phyloP scores from a whole-genome alignment of 2,888 invertebrate genomes.

The Heliconius cydno region DNA sequence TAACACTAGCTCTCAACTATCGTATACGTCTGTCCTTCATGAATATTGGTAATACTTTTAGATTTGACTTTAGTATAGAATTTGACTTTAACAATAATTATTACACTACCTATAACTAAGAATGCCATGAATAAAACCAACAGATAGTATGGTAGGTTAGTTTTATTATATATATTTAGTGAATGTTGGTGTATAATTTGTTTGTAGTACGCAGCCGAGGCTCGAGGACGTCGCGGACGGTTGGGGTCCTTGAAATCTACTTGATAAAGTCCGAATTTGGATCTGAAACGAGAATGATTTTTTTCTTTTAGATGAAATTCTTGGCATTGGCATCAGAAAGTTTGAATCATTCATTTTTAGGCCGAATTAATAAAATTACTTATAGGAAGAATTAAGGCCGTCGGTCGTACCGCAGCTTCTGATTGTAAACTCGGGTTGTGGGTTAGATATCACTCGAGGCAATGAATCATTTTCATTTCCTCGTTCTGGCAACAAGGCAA shows the following conservation, averaged over 20 bases:
- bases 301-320: no score
- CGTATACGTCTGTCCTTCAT: neutral
- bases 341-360: no score
- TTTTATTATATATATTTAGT: conserved; percentile 1
- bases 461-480: no score
- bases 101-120: neutral
- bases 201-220: neutral
- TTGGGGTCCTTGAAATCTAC: conserved; percentile 1
- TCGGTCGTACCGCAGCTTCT: no score
- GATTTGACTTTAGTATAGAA: neutral
- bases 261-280: conserved; percentile 3
- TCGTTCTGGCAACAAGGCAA: no score
- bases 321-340: no score
- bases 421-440: no score
- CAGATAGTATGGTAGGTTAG: neutral
- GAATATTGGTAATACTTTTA: neutral
- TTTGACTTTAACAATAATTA: neutral
- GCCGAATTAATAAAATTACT: no score
- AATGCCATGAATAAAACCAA: conserved; percentile 12
- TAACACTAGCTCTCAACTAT: neutral
- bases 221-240: neutral
- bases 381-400: no score
- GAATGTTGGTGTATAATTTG: neutral
- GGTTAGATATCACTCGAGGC: no score
- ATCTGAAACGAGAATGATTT: neutral